phyloP scores from a whole-genome alignment of 2,888 invertebrate species.

The Acanthosepion pharaonis region DNA sequence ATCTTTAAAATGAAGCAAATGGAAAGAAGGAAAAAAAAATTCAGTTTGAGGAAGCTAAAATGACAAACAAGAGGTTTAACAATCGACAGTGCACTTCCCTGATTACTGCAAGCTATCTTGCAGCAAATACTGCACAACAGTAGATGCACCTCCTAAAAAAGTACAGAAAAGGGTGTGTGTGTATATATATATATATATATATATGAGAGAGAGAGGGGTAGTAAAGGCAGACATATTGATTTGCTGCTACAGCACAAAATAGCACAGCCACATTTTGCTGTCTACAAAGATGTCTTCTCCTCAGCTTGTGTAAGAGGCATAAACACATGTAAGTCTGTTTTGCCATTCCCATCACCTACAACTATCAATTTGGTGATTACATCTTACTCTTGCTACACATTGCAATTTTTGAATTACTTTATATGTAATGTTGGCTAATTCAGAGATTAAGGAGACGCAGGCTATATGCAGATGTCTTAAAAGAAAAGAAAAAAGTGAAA shows the following conservation, averaged over 20 bases:
- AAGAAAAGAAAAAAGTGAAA: not conserved
- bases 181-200: not conserved
- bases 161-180: too few species aligned
- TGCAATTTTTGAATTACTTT: not conserved
- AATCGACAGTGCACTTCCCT: slow-evolving; percentile 33
- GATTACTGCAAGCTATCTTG: slow-evolving; percentile 33
- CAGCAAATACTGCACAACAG: not conserved
- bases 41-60: not conserved
- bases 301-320: not conserved
- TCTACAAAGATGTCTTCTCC: slow-evolving; percentile 7
- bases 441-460: not conserved
- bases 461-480: not conserved
- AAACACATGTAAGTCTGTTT: slow-evolving; percentile 33
- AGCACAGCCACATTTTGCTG: not conserved
- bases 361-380: slow-evolving; percentile 33
- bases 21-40: not conserved
- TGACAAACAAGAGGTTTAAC: slow-evolving; percentile 9
- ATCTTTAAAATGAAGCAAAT: not conserved
- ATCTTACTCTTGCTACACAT: not conserved
- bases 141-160: not conserved
- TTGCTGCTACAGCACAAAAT: not conserved
- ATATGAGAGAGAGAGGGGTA: not conserved
- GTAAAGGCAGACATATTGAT: not conserved
- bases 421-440: not conserved
- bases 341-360: not conserved